Percentiles rank a stretch among this genome's conserved stretches.
Conservation (phyloP, 2,113 vertebrate genomes). For the Sigmodon hispidus region DNA sequence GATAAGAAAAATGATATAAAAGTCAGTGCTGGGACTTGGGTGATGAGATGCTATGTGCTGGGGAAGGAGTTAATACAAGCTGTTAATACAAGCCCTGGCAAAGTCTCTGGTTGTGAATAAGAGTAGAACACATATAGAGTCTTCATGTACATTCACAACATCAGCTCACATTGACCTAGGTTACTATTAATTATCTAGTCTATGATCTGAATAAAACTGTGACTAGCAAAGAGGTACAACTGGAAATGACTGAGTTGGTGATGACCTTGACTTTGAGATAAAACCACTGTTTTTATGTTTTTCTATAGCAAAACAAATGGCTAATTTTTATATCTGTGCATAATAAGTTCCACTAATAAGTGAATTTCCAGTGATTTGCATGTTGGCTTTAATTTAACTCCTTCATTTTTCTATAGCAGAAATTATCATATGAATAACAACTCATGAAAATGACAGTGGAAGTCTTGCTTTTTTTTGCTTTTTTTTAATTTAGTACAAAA, state of each 20-base stretch:
- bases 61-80: neutral
- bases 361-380: neutral
- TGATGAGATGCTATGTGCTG: neutral
- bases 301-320: neutral
- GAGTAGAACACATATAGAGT: neutral
- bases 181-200: neutral
- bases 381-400: neutral
- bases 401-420: neutral
- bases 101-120: neutral
- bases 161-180: neutral
- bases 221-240: neutral
- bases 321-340: neutral
- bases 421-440: neutral
- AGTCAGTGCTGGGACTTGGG: neutral
- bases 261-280: neutral
- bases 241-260: neutral
- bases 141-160: neutral
- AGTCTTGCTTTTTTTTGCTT: neutral
- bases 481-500: constrained; percentile 37
- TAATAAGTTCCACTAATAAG: neutral
- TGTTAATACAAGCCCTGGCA: neutral
- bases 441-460: neutral
- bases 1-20: constrained; percentile 46
- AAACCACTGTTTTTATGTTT: neutral
- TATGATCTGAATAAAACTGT: neutral